These are phyloP conservation scores for Hoplodrina ambigua DNA, from an alignment of 2,888 invertebrate species.

Conservation along the genomic window DNA sequence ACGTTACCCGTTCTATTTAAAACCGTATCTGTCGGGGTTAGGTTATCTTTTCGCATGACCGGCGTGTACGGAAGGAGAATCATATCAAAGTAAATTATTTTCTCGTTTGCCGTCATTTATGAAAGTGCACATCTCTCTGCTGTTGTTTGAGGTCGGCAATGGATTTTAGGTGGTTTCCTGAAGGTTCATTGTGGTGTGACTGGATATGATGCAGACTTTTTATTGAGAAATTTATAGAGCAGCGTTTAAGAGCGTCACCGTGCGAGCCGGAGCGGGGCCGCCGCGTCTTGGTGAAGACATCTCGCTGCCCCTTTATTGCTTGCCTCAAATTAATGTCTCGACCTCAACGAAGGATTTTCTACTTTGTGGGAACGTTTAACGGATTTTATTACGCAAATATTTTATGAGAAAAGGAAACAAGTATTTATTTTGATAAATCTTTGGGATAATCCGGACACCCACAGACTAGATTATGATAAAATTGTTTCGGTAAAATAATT, in stretches of 20 bases:
- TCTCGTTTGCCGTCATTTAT: constrained; percentile 81
- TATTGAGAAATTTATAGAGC: constrained; percentile 87
- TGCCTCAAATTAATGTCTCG: constrained; percentile 89
- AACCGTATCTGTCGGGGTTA: constrained; percentile 74
- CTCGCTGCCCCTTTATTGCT: constrained; percentile 88
- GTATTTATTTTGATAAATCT: constrained; percentile 63
- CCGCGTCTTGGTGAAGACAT: constrained; percentile 79
- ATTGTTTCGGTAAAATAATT: constrained; percentile 41
- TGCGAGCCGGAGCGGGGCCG: constrained; percentile 61
- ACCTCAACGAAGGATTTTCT: constrained; percentile 84
- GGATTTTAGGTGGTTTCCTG: constrained; percentile 69
- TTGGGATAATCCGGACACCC: constrained; percentile 50
- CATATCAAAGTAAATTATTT: constrained; percentile 88
- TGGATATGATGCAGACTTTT: constrained; percentile 74
- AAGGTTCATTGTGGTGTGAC: constrained; percentile 80
- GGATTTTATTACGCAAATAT: constrained; percentile 85
- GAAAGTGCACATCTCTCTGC: constrained; percentile 81
- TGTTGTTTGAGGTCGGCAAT: constrained; percentile 64
- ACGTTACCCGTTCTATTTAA: constrained; percentile 65
- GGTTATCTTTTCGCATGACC: constrained; percentile 74
- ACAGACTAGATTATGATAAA: constrained; percentile 41
- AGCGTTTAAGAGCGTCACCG: constrained; percentile 83
- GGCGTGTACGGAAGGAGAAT: constrained; percentile 76
- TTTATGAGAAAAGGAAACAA: constrained; percentile 77
- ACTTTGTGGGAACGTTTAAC: constrained; percentile 86